Conservation (phyloP, 23 tunicate species). For the Ciona savignyi region DNA sequence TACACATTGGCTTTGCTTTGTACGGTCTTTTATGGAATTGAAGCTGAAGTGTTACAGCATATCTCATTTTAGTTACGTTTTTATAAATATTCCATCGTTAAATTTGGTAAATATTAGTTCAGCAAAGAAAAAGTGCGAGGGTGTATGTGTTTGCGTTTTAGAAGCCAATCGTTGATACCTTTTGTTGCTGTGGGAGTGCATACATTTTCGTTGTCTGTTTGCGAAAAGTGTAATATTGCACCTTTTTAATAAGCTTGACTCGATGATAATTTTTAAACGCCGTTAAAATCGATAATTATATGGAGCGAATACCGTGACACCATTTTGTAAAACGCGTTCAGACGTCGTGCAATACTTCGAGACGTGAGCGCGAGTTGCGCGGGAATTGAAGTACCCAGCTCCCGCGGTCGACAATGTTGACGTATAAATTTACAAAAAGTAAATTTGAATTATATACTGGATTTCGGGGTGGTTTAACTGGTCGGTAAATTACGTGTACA, state of each 20-base stretch:
- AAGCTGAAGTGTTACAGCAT: too few relatives aligned
- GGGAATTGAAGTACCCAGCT: neutral
- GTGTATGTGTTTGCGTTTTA: neutral
- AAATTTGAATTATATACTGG: neutral
- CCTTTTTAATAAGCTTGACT: neutral
- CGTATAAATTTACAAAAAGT: neutral
- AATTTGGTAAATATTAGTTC: neutral
- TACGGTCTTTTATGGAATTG: too few relatives aligned
- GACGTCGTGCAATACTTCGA: neutral
- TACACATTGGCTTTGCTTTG: neutral
- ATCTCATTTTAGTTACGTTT: too few relatives aligned
- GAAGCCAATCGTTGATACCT: neutral
- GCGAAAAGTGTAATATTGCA: neutral
- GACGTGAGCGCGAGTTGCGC: neutral
- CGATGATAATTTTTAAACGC: neutral
- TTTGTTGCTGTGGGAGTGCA: neutral
- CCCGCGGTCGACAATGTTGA: neutral
- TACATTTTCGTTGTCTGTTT: neutral
- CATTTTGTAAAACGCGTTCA: slow-evolving; percentile 2
- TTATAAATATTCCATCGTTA: neutral
- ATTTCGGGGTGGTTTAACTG: too few relatives aligned
- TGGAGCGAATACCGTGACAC: neutral
- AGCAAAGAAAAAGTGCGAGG: too few relatives aligned
- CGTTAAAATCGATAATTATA: slow-evolving; percentile 14
- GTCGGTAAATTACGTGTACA: neutral